phyloP scores from a whole-genome alignment of 1,140 invertebrate species.

The Pseudomyrmex concolor region DNA sequence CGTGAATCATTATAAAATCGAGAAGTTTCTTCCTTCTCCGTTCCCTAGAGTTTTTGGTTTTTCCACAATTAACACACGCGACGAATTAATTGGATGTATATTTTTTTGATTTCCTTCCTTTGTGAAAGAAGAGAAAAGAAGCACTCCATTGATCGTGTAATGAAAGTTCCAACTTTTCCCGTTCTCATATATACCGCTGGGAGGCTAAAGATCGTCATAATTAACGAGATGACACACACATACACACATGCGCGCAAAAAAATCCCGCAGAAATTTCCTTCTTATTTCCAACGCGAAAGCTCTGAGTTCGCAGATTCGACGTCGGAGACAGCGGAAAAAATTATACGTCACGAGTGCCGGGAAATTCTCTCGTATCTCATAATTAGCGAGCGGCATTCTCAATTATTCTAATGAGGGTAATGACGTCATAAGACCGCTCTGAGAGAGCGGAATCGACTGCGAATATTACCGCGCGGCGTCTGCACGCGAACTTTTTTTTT shows the following conservation, averaged over 20 bases:
- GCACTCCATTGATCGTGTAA: constrained; percentile 19
- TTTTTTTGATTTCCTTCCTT: neutral
- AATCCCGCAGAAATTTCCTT: constrained; percentile 38
- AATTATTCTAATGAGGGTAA: constrained; percentile 77
- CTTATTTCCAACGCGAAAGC: constrained; percentile 18
- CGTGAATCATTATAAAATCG: neutral
- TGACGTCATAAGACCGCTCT: constrained; percentile 69
- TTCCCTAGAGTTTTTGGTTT: neutral
- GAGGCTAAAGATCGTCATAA: constrained; percentile 29
- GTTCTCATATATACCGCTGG: neutral
- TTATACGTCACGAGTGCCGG: constrained; percentile 35
- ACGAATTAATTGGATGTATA: neutral
- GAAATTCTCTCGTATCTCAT: constrained; percentile 63
- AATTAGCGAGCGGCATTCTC: constrained; percentile 75
- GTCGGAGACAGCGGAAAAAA: constrained; percentile 43
- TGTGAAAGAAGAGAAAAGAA: neutral
- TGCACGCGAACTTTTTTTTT: constrained; percentile 13
- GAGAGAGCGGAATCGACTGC: constrained; percentile 58
- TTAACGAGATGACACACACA: constrained; percentile 21
- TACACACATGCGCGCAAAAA: neutral
- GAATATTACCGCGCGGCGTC: constrained; percentile 55
- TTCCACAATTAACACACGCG: constrained; percentile 18
- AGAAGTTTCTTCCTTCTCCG: neutral
- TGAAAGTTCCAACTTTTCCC: constrained; percentile 30
- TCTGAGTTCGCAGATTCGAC: constrained; percentile 14